These are phyloP conservation scores for Drosophila santomea DNA, from an alignment of 1,140 invertebrate genomes.

Conservation along the genomic window DNA sequence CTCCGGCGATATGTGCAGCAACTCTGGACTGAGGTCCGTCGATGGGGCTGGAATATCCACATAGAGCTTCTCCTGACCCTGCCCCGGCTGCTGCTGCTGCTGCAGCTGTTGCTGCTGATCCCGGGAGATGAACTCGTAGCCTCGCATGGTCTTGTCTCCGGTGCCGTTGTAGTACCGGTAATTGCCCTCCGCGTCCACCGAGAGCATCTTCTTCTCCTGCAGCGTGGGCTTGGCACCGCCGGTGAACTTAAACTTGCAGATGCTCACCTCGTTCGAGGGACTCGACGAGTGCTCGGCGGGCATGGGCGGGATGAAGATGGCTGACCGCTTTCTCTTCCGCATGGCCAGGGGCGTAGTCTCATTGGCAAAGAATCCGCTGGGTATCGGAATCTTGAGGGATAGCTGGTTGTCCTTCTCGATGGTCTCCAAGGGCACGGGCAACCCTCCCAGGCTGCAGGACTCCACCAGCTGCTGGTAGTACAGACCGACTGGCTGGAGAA, in stretches of 20 bases:
- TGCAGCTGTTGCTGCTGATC: constrained; percentile 88
- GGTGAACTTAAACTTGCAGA: constrained; percentile 97
- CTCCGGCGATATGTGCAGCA: constrained; percentile 85
- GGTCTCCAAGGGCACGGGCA: constrained; percentile 63
- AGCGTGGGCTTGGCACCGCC: constrained; percentile 93
- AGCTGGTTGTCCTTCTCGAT: constrained; percentile 83
- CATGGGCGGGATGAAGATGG: constrained; percentile 92
- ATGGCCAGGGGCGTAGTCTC: constrained; percentile 72
- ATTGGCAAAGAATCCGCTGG: constrained; percentile 67
- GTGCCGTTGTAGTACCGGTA: constrained; percentile 93
- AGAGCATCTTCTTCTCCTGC: constrained; percentile 96
- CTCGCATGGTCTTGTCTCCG: constrained; percentile 89
- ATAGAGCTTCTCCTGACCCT: constrained; percentile 86
- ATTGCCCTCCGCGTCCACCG: constrained; percentile 93
- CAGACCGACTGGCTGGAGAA: constrained; percentile 90
- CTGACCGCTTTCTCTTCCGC: constrained; percentile 91
- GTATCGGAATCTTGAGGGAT: constrained; percentile 78
- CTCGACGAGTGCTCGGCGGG: constrained; percentile 89
- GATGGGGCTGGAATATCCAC: constrained; percentile 83
- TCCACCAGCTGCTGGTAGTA: constrained; percentile 90
- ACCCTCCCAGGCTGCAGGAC: constrained; percentile 49
- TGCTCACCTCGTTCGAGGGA: constrained; percentile 92
- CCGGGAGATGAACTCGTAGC: constrained; percentile 91
- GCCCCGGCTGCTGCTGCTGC: constrained; percentile 60
- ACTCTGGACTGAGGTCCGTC: constrained; percentile 82